Evolutionary conservation across 1,140 invertebrate species (phyloP).

Genomic region (Bombus vancouverensis): DNA sequence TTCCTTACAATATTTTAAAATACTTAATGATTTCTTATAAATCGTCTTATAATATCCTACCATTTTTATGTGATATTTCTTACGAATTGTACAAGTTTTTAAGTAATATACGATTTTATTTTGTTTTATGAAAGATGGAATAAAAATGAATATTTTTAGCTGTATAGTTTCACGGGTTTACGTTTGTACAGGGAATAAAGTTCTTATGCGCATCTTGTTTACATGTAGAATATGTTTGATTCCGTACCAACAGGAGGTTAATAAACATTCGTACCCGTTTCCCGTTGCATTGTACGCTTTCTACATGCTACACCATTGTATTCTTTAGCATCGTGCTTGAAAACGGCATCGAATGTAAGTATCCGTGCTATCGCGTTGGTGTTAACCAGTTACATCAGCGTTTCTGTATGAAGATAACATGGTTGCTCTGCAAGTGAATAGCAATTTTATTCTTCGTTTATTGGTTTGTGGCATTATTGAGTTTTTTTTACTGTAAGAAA

Average conservation of each 20-base stretch:
- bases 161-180: not conserved
- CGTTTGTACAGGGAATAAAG: not conserved
- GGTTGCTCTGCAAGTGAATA: not conserved
- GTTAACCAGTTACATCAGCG: not conserved
- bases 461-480: not conserved
- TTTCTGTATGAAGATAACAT: not conserved
- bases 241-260: not conserved
- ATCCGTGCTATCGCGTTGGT: not conserved
- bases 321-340: not conserved
- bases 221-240: not conserved
- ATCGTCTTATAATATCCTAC: no score
- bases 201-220: slow-evolving; percentile 5
- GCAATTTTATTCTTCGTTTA: slow-evolving; percentile 14
- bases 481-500: not conserved
- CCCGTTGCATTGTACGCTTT: not conserved
- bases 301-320: slow-evolving; percentile 2
- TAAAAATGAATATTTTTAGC: not conserved
- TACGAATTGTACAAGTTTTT: not conserved
- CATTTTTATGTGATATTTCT: no score
- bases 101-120: not conserved
- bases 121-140: not conserved
- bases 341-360: not conserved
- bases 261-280: slow-evolving; percentile 16
- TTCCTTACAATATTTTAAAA: no score
- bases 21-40: no score